Base-by-base conservation (phyloP, 2,113 vertebrate genomes). In the Micronycteris hirsuta region DNA sequence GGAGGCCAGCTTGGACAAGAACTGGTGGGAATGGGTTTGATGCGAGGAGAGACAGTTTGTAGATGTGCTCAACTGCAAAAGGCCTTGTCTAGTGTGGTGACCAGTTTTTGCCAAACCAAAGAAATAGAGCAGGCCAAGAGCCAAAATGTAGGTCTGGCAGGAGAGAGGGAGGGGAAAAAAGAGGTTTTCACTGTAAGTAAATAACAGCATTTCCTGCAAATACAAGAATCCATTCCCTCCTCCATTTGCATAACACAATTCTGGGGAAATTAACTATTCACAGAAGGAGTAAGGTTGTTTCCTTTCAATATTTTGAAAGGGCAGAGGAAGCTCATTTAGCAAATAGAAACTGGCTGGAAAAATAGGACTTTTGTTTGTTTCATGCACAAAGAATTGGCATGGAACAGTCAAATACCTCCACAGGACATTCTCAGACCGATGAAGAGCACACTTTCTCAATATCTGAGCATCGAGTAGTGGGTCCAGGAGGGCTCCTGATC, bases 341-440 rank as follows among this genome's bases (percentile, higher is more conserved):
- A 71, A 70, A 47, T 13, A 81, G 65, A 94, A 91, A 81, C 41
- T 76, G 56, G 8, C 56, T 87, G 20, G 52, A 0, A 80, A 93
- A 47, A 81, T 73, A 22, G 33, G 58, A 49, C 41, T 92, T 78
- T 82, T 86, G 49, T 67, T 78, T n/a, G 36, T 84, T 88, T 89
- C 58, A 15, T 47, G n/a, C 5, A 82, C 81, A 76, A 95, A 83
- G 43, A 31, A 8, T 92, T 65, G 49, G 3, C 41, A 13, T 10
- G 33, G 58, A 80, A 77, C n/a, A 68, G 13, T 3, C 15, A 13
- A 47, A 26, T 77, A 20, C 41, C 36, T 96, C 86, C 14, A 2
- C 10, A 19, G 73, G 47, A 58, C 2, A 0, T 63, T 56, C 22
- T 28, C 45, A 65, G 52, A 20, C 28, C 3, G 45, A 86, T 65